phyloP scores from a whole-genome alignment of 92 coral and sea anemone species.

The Palythoa caribaeorum region DNA sequence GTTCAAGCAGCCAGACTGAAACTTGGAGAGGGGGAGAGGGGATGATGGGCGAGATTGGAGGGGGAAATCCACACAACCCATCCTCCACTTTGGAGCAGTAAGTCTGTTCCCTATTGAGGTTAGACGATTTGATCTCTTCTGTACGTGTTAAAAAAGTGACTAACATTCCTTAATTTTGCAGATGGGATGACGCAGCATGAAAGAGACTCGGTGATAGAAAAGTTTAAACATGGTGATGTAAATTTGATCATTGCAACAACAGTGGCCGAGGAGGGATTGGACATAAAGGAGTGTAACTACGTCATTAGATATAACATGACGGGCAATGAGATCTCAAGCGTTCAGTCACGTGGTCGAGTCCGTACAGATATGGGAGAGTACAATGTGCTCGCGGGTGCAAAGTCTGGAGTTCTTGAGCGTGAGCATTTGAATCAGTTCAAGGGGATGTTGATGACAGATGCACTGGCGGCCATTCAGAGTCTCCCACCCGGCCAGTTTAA shows the following conservation, averaged over 20 bases:
- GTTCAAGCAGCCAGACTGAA: no score
- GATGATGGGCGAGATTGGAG: no score
- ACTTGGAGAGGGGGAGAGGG: no score
- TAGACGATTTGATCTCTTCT: no score
- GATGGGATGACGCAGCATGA: slow-evolving; percentile 91
- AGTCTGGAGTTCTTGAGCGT: slow-evolving; percentile 70
- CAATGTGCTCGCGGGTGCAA: slow-evolving; percentile 74
- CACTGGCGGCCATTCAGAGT: slow-evolving; percentile 68
- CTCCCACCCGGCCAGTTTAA: slow-evolving; percentile 41
- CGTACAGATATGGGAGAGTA: slow-evolving; percentile 75
- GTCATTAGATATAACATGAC: slow-evolving; percentile 97
- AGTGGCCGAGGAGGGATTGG: slow-evolving; percentile 95
- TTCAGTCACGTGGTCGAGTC: slow-evolving; percentile 97
- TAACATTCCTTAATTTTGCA: slow-evolving; percentile 12
- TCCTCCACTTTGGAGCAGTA: no score
- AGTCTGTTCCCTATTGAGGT: no score
- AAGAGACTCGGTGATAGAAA: slow-evolving; percentile 81
- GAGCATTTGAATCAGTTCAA: slow-evolving; percentile 67
- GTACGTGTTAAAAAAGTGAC: no score
- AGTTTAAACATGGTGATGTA: slow-evolving; percentile 81
- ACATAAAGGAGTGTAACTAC: slow-evolving; percentile 85
- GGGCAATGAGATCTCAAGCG: slow-evolving; percentile 95
- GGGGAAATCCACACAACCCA: no score
- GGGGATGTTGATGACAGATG: slow-evolving; percentile 83
- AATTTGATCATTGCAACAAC: slow-evolving; percentile 95